phyloP scores from a whole-genome alignment of 2,113 vertebrate species.

The Chinchilla lanigera region DNA sequence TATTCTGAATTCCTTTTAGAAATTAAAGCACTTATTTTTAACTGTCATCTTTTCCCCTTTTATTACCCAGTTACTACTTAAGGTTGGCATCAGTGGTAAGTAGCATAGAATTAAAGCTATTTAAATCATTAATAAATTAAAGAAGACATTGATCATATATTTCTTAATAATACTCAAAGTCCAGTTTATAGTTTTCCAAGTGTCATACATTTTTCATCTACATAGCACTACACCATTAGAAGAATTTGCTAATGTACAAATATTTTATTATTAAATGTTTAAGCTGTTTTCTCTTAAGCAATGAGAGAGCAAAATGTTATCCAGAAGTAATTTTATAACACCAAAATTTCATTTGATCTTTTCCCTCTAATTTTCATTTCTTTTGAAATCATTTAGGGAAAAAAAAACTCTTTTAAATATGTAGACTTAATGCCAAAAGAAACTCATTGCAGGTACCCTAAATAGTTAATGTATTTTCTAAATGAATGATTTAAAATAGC shows the following conservation, averaged over 20 bases:
- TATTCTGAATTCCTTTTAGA: constrained; percentile 60
- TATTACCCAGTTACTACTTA: neutral
- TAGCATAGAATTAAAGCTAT: constrained; percentile 31
- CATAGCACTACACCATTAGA: constrained; percentile 50
- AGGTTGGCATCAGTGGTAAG: constrained; percentile 45
- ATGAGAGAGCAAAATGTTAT: constrained; percentile 45
- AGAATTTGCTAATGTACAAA: constrained; percentile 47
- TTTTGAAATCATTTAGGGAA: constrained; percentile 85
- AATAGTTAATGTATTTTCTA: constrained; percentile 90
- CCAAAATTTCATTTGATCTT: constrained; percentile 72
- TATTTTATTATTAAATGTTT: constrained; percentile 54
- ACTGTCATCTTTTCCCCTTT: neutral
- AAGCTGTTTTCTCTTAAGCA: constrained; percentile 42
- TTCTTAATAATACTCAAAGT: constrained; percentile 62
- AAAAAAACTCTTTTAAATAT: constrained; percentile 72
- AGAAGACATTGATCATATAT: neutral
- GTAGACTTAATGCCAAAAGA: constrained; percentile 81
- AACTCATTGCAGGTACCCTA: constrained; percentile 83
- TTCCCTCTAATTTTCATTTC: constrained; percentile 81
- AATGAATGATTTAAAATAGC: constrained; percentile 92
- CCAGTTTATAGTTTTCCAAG: constrained; percentile 22
- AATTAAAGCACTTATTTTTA: constrained; percentile 53
- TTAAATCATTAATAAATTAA: constrained; percentile 48
- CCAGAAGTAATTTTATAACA: constrained; percentile 51
- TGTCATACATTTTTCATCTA: neutral